Evolutionary conservation across 2,113 vertebrate species (phyloP), one percentile per base, ranked within the genome.

Genomic region (Gadus macrocephalus): DNA sequence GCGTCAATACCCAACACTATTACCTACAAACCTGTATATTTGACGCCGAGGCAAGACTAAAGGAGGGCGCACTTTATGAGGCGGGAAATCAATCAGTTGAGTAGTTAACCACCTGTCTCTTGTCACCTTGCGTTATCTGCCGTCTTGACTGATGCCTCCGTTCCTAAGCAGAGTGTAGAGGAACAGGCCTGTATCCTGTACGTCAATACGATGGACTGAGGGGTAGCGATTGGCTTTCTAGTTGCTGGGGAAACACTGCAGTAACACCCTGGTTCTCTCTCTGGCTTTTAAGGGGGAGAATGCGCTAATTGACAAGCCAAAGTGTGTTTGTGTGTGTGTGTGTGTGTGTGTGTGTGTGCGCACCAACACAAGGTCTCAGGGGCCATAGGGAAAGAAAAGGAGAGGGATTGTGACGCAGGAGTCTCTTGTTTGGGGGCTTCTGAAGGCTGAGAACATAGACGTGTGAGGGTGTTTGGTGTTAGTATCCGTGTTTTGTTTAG

Each of bases 141-240:
- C 58, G 20, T 27, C 65, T 67, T 20, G 17, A 28, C 64, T 70
- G 49, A 67, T 55, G n/a, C 0, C 8, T 61, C 74, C 25, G 25
- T 2, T 49, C 74, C 75, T 79, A 15, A 67, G 53, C 63, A 25
- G 42, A 49, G 28, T 66, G 53, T 25, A 67, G 31, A 64, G 71
- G 66, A 61, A 49, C 42, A 12, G 59, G 62, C 7, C 53, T 65
- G 63, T 22, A 71, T 71, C 31, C 62, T 74, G 66, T 27, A 73
- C 70, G 70, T 72, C 65, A 73, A 82, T 70, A 79, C 67, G 78
- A 16, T 5, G 79, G 67, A 70, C 66, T 77, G 42, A 38, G 53
- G 31, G 67, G 82, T 69, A 56, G 69, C 62, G 76, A 80, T 81
- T 77, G 77, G 64, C 68, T 69, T 73, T 85, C 74, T 69, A 69